These are phyloP conservation scores for Chiroxiphia lanceolata DNA, from an alignment of 2,797 vertebrate species.

Conservation along the genomic window DNA sequence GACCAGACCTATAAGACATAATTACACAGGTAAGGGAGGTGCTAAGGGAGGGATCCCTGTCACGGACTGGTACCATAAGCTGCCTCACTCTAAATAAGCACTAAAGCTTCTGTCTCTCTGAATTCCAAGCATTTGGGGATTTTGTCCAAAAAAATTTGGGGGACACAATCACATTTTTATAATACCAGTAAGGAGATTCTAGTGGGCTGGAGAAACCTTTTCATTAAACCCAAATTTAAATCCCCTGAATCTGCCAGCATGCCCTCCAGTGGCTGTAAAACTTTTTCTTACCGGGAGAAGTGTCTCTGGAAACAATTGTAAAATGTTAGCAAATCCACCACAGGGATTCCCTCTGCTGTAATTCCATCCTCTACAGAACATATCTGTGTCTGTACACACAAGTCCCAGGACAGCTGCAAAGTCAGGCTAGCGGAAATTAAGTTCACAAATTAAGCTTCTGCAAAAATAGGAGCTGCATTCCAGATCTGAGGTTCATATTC, in stretches of 20 bases:
- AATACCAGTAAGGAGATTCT: not conserved
- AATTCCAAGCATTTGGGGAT: not conserved
- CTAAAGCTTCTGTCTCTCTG: not conserved
- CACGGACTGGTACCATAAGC: not conserved
- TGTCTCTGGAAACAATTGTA: constrained; percentile 50
- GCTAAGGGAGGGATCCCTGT: not conserved
- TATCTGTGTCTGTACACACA: constrained; percentile 55
- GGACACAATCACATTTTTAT: not conserved
- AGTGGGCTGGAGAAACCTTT: not conserved
- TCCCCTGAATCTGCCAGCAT: not conserved
- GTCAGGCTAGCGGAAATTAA: constrained; percentile 62
- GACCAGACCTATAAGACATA: not conserved
- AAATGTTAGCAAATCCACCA: constrained; percentile 58
- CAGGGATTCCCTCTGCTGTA: constrained; percentile 66
- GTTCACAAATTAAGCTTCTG: constrained; percentile 67
- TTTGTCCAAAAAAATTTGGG: not conserved
- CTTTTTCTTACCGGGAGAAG: not conserved
- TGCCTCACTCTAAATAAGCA: not conserved
- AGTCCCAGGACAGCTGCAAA: constrained; percentile 69
- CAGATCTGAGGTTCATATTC: constrained; percentile 52
- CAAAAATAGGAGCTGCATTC: constrained; percentile 65
- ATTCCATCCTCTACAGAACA: constrained; percentile 56
- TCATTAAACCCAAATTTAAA: constrained; percentile 7
- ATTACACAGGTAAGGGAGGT: not conserved
- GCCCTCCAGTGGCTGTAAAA: constrained; percentile 37